Evolutionary conservation across 2,113 vertebrate genomes (phyloP).

Genomic region (Acanthisitta chloris): DNA sequence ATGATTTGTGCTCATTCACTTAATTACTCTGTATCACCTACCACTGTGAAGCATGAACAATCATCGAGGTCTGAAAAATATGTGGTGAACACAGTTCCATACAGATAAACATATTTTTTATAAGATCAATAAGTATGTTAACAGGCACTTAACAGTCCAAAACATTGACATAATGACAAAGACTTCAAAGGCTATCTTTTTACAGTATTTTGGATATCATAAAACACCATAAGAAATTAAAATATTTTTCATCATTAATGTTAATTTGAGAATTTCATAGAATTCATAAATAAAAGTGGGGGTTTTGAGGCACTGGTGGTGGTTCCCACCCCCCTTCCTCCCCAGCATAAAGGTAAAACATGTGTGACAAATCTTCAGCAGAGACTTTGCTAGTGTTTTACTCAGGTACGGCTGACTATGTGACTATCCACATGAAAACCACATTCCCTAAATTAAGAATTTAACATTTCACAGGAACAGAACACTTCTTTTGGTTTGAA

Average conservation of each 20-base stretch:
- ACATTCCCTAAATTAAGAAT: background rate
- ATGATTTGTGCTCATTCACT: background rate
- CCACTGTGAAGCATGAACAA: background rate
- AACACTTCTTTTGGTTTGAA: background rate
- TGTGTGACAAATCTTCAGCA: background rate
- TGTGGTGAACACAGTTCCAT: background rate
- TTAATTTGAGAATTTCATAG: background rate
- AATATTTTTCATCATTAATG: background rate
- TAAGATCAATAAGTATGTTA: background rate
- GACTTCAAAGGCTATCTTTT: background rate
- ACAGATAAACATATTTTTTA: background rate
- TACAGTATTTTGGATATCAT: background rate
- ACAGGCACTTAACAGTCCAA: background rate
- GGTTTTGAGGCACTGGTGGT: rapidly evolving
- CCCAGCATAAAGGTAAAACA: background rate
- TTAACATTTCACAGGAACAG: background rate
- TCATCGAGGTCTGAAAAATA: background rate
- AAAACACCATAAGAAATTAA: background rate
- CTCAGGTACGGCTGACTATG: background rate
- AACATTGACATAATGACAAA: background rate
- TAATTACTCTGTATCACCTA: background rate
- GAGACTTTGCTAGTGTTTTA: background rate
- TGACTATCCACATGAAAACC: background rate
- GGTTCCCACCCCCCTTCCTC: rapidly evolving
- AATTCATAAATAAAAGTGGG: background rate